Conservation (phyloP, 2,888 invertebrate species). For the Dichetophora obliterata region DNA sequence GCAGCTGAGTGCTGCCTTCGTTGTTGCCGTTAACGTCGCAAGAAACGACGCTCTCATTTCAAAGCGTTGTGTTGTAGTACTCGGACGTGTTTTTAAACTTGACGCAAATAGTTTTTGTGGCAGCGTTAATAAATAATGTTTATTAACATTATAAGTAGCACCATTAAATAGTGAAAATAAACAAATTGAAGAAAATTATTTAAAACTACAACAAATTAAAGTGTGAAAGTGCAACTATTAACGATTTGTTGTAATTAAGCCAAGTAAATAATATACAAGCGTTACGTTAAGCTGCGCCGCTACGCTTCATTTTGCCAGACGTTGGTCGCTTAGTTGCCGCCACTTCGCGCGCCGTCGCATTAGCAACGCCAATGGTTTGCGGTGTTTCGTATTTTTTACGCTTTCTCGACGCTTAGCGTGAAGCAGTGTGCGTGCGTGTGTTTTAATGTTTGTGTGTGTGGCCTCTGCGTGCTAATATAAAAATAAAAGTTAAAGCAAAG, state of each 20-base stretch:
- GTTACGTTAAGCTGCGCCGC: constrained; percentile 5
- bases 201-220: too few species aligned
- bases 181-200: too few species aligned
- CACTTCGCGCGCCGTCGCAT: constrained; percentile 39
- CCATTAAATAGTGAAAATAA: too few species aligned
- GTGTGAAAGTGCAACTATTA: too few species aligned
- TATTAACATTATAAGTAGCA: too few species aligned
- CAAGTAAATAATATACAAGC: background rate
- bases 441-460: background rate
- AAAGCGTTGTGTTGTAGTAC: constrained; percentile 48
- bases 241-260: background rate
- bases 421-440: constrained; percentile 7
- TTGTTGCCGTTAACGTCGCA: constrained; percentile 26
- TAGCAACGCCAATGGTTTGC: constrained; percentile 35
- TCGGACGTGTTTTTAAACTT: constrained; percentile 39
- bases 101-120: too few species aligned
- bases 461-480: background rate
- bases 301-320: background rate
- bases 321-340: constrained; percentile 23
- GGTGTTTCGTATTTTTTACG: constrained; percentile 1
- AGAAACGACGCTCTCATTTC: constrained; percentile 45
- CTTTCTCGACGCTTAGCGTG: constrained; percentile 18
- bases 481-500: background rate
- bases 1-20: constrained; percentile 35
- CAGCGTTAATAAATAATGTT: too few species aligned